A percentile compares a stretch with the other conserved stretches of the same genome.
Conservation (phyloP, 2,888 invertebrate species). For the Platycnemis pennipes region DNA sequence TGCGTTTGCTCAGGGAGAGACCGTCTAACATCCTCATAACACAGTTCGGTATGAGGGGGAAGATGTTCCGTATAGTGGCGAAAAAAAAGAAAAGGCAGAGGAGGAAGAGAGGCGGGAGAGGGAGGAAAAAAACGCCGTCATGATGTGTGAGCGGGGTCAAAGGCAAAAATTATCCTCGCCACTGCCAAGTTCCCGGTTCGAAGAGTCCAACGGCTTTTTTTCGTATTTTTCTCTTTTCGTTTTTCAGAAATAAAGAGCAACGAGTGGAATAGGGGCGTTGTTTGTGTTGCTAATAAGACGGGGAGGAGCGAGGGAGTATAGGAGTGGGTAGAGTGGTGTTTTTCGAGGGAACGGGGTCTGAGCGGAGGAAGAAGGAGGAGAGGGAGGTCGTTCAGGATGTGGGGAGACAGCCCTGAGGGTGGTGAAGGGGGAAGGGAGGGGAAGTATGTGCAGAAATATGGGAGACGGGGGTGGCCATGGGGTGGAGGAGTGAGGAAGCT, state of each 20-base stretch:
- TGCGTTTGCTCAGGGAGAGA: conserved; percentile 40
- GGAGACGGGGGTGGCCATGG: background rate
- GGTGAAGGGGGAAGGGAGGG: background rate
- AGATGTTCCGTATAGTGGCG: background rate
- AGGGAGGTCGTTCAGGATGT: background rate
- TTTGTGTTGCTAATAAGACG: conserved; percentile 66
- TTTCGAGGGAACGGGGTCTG: no score
- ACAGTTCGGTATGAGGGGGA: background rate
- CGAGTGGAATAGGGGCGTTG: conserved; percentile 59
- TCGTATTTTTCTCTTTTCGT: background rate
- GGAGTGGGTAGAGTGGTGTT: background rate
- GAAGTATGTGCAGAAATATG: conserved; percentile 2
- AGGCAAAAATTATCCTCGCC: conserved; percentile 66
- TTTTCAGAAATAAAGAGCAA: conserved; percentile 35
- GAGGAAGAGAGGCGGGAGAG: background rate
- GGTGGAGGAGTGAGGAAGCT: background rate
- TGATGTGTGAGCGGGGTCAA: conserved; percentile 62
- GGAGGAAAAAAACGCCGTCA: conserved; percentile 16
- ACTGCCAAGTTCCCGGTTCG: conserved; percentile 61
- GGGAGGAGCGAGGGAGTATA: background rate
- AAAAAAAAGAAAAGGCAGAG: background rate
- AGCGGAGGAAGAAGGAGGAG: no score
- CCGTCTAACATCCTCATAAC: conserved; percentile 30
- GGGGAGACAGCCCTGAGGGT: background rate
- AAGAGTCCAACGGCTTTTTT: conserved; percentile 43